Evolutionary conservation across 2,888 invertebrate species (phyloP), one percentile per base, ranked within the genome.

Genomic region (Monochamus alternatus): DNA sequence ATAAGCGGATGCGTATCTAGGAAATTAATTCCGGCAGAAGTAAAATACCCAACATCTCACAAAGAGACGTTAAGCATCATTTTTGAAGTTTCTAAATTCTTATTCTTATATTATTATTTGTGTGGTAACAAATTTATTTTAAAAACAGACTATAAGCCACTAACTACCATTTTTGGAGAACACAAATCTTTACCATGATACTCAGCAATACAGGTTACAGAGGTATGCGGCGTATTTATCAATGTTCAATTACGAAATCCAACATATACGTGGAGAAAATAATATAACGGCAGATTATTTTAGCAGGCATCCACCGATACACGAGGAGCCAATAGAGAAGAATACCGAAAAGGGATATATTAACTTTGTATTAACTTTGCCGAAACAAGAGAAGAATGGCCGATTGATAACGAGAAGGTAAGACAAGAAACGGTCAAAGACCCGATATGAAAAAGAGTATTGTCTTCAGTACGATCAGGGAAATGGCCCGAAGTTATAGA

Each of bases 191-290:
- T 62, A 8, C 62, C 62, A 31, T 9, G 10, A 30, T 62, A 60
- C 31, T 60, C 60, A 10, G 60, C 60, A 4, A 60, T n/a, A 31
- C 31, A 60, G 60, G 22, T 60, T 60, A 8, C 60, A 60, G 12
- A 31, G 32, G 31, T 62, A 62, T 62, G 62, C 62, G 32, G 62
- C 62, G n/a, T 62, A 62, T 62, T 62, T 62, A 30, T 62, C 62
- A 62, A 62, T 62, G 62, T 62, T 51, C 51, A 51, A n/a, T 51
- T 62, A 62, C 51, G 51, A 51, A 51, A 51, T 51, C 51, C 51
- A n/a, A n/a, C 9, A n/a, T 12, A 51, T 51, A 12, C 51, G 51
- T n/a, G n/a, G 51, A 12, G 12, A 51, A 9, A 51, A n/a, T 2
- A 51, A 51, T n/a, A n/a, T 51, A n/a, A n/a, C n/a, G 51, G 51